phyloP scores from a whole-genome alignment of 1,140 invertebrate species.

The Orius insidiosus region DNA sequence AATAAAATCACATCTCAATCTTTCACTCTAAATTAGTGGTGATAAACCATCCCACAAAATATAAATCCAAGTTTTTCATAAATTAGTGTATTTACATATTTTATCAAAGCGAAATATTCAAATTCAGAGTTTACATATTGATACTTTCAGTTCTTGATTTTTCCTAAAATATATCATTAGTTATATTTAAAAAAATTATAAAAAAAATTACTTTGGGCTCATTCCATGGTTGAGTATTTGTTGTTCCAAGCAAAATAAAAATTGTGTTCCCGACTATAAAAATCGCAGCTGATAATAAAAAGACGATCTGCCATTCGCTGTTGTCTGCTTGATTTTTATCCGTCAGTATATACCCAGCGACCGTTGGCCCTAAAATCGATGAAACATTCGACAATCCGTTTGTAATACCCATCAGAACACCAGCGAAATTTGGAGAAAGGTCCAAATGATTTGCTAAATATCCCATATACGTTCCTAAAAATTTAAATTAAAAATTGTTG shows the following conservation, averaged over 20 bases:
- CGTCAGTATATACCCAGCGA: slow-evolving; percentile 30
- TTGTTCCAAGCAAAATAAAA: slow-evolving; percentile 32
- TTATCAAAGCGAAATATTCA: no score
- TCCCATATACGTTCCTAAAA: slow-evolving; percentile 31
- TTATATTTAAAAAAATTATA: no score
- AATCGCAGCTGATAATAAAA: slow-evolving; percentile 33
- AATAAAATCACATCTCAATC: no score
- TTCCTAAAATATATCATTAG: no score
- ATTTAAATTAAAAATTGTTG: no score
- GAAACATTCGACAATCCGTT: slow-evolving; percentile 55
- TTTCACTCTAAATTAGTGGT: no score
- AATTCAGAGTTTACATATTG: no score
- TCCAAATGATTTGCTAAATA: slow-evolving; percentile 51
- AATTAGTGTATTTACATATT: no score
- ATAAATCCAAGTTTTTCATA: no score
- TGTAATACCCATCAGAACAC: slow-evolving; percentile 57
- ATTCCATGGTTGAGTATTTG: slow-evolving; percentile 29
- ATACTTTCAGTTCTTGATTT: no score
- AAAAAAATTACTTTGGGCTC: slow-evolving; percentile 14
- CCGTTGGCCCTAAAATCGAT: slow-evolving; percentile 47
- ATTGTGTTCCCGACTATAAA: slow-evolving; percentile 32
- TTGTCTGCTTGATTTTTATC: slow-evolving; percentile 27
- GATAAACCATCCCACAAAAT: no score
- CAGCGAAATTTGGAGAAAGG: slow-evolving; percentile 50
- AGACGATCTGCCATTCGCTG: slow-evolving; percentile 37